Conservation (phyloP, 2,113 vertebrate species). For the Eleginops maclovinus region DNA sequence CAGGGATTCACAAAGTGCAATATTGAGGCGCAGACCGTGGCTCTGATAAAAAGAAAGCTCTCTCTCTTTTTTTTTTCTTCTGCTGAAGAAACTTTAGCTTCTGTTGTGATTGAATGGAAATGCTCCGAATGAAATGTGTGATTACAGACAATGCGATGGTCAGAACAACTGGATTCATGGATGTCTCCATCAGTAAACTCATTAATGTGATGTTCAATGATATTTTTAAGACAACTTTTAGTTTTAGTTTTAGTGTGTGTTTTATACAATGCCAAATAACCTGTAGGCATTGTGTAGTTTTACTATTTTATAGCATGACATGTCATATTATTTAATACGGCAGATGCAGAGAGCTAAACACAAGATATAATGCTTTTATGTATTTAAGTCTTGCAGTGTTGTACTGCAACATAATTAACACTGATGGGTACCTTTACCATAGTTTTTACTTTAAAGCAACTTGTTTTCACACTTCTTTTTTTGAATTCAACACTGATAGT, state of each 20-base stretch:
- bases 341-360: neutral
- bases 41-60: conserved; percentile 1
- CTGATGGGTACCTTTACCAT: conserved; percentile 3
- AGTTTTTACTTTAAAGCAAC: too few relatives aligned
- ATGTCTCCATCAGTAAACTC: neutral
- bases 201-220: conserved; percentile 1
- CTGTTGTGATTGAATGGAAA: conserved; percentile 15
- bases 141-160: conserved; percentile 8
- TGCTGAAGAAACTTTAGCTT: neutral
- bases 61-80: conserved; percentile 13
- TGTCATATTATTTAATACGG: neutral
- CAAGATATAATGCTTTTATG: neutral
- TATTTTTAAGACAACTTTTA: conserved; percentile 13
- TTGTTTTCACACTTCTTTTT: neutral
- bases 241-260: conserved; percentile 6
- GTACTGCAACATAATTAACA: neutral
- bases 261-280: neutral
- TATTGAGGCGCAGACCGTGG: conserved; percentile 26
- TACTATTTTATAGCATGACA: neutral
- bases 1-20: conserved; percentile 37
- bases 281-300: neutral
- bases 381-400: neutral
- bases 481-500: conserved; percentile 16
- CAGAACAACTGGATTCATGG: conserved; percentile 6
- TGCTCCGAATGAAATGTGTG: neutral